Conservation (phyloP, 1,140 invertebrate genomes). For the Drosophila elegans region DNA sequence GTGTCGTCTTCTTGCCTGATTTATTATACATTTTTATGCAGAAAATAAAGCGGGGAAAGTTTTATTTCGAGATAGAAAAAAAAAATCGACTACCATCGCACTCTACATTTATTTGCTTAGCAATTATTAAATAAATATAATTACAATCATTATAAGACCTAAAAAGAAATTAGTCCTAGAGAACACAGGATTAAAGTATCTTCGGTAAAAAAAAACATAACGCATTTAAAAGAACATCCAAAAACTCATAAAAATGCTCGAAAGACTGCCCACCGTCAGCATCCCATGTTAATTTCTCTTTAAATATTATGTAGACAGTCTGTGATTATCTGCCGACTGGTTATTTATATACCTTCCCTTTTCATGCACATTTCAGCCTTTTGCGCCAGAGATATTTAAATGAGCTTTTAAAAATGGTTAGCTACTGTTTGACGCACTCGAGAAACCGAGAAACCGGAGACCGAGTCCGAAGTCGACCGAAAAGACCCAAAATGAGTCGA, state of each 20-base stretch:
- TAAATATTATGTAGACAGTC: conserved; percentile 1
- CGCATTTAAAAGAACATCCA: not conserved
- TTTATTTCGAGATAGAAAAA: not conserved
- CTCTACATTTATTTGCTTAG: no score
- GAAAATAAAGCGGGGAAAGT: not conserved
- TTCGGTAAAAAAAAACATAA: no score
- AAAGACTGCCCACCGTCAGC: not conserved
- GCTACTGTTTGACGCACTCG: conserved; percentile 80
- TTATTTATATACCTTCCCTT: not conserved
- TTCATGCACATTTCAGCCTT: conserved; percentile 6
- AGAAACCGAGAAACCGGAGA: conserved; percentile 19
- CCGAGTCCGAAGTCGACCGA: not conserved
- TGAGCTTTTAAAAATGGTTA: conserved; percentile 74
- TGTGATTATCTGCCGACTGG: conserved; percentile 4
- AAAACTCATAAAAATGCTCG: not conserved
- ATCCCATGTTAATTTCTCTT: conserved; percentile 2
- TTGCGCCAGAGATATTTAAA: conserved; percentile 52
- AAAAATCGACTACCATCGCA: no score
- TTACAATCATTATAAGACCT: no score
- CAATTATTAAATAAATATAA: no score
- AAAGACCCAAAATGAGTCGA: conserved; percentile 12
- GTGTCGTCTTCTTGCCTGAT: conserved; percentile 9
- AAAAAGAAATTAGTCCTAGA: no score
- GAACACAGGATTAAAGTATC: no score
- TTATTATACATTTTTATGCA: not conserved